Percentiles rank a stretch among this genome's conserved stretches.
These are phyloP conservation scores for Origma solitaria DNA, from an alignment of 2,113 vertebrate genomes.

Conservation along the genomic window DNA sequence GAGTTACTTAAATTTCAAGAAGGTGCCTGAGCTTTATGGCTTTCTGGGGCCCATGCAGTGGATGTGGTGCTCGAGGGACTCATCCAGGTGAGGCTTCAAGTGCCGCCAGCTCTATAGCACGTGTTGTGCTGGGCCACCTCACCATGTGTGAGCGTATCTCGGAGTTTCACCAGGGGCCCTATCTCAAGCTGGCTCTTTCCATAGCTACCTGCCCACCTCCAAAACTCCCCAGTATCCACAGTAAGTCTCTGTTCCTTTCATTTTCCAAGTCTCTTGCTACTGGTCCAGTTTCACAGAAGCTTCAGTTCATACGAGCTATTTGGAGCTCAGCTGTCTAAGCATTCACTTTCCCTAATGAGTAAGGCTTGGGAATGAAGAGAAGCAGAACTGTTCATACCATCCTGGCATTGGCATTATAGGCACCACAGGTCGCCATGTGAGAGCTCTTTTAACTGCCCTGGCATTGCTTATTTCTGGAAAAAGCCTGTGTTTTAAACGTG, in stretches of 20 bases:
- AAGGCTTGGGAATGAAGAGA: neutral
- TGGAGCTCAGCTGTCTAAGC: neutral
- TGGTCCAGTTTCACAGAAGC: neutral
- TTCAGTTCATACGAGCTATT: neutral
- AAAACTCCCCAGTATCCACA: neutral
- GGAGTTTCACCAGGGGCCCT: accelerated
- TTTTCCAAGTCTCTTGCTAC: neutral
- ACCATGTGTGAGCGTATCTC: accelerated
- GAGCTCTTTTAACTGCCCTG: neutral
- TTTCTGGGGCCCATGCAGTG: neutral
- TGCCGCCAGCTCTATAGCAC: accelerated
- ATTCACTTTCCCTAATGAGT: neutral
- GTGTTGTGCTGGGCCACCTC: accelerated
- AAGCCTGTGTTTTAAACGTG: neutral
- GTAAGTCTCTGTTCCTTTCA: neutral
- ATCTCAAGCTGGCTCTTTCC: neutral
- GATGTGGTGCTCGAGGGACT: neutral
- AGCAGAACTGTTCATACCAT: accelerated
- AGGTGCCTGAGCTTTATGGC: neutral
- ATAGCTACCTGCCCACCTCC: accelerated
- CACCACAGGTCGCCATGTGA: neutral
- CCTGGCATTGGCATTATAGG: accelerated
- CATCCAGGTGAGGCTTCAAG: neutral
- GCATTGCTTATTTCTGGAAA: neutral
- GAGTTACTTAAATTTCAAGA: neutral